A percentile compares a stretch with the other conserved stretches of the same genome.
Conservation (phyloP, 2,113 vertebrate species). For the Raja brachyura region DNA sequence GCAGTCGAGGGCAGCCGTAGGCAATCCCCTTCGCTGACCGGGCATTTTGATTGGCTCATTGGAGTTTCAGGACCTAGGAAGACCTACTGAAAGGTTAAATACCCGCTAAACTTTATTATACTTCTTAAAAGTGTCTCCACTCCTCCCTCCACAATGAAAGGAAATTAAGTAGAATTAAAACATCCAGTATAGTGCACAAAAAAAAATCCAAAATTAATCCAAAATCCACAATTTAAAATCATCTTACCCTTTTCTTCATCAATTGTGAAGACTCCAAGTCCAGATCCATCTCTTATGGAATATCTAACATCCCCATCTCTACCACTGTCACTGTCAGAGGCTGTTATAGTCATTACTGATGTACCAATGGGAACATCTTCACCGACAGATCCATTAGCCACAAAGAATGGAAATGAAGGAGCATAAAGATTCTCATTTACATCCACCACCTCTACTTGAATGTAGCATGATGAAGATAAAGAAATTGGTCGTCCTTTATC, state of each 20-base stretch:
- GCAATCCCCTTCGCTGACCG: too few relatives aligned
- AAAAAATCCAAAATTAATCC: not conserved
- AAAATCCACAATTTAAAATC: not conserved
- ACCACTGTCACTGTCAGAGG: conserved; percentile 80
- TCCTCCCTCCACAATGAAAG: too few relatives aligned
- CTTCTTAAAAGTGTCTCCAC: too few relatives aligned
- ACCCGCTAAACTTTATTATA: too few relatives aligned
- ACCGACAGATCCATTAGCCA: conserved; percentile 80
- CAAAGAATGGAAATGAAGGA: conserved; percentile 76
- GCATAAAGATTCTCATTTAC: conserved; percentile 88
- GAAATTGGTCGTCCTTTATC: conserved; percentile 88
- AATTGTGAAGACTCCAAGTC: conserved; percentile 84
- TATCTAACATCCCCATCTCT: conserved; percentile 84
- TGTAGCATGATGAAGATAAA: conserved; percentile 79
- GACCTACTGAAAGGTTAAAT: too few relatives aligned
- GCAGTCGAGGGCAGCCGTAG: too few relatives aligned
- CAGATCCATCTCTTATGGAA: conserved; percentile 89
- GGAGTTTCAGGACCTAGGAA: too few relatives aligned
- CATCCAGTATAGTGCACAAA: not conserved
- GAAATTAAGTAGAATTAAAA: not conserved
- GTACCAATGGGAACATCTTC: conserved; percentile 78
- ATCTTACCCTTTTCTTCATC: conserved; percentile 88
- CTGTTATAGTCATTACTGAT: conserved; percentile 77
- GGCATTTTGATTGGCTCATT: too few relatives aligned
- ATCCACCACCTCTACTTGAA: conserved; percentile 85